A percentile compares a stretch with the other conserved stretches of the same genome.
Conservation (phyloP, 1,140 invertebrate species). For the Zaprionus inermis region DNA sequence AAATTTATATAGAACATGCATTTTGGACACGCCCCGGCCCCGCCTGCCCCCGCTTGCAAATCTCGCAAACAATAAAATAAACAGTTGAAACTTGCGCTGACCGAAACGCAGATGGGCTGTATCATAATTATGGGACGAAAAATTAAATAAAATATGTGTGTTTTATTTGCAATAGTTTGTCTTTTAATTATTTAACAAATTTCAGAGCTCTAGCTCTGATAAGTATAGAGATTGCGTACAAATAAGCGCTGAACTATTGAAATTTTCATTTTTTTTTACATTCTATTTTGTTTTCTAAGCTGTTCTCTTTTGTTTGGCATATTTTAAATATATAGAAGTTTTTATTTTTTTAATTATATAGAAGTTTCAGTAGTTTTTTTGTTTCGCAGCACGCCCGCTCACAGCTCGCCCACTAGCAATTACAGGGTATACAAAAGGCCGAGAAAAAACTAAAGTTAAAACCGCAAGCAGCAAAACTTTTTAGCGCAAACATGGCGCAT, state of each 20-base stretch:
- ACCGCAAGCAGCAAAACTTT: conserved; percentile 25
- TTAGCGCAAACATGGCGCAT: conserved; percentile 40
- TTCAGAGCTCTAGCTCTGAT: background rate
- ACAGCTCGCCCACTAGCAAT: background rate
- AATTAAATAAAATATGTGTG: background rate
- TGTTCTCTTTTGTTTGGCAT: too few relatives aligned
- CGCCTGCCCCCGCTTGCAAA: background rate
- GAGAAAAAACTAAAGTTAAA: conserved; percentile 3
- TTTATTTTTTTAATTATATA: too few relatives aligned
- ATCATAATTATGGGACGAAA: background rate
- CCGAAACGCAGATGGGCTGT: background rate
- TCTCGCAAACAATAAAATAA: background rate
- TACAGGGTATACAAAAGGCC: conserved; percentile 26
- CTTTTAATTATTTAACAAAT: background rate
- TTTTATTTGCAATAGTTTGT: background rate
- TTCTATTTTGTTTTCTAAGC: too few relatives aligned
- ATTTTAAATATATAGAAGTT: too few relatives aligned
- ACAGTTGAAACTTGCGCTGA: background rate
- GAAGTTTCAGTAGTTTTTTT: too few relatives aligned
- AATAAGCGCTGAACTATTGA: too few relatives aligned
- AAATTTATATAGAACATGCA: background rate
- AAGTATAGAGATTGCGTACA: background rate
- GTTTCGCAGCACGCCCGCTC: background rate
- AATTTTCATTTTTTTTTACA: too few relatives aligned
- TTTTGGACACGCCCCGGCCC: background rate